These are phyloP conservation scores for Cantharis rufa DNA, from an alignment of 2,888 invertebrate genomes.

Conservation along the genomic window DNA sequence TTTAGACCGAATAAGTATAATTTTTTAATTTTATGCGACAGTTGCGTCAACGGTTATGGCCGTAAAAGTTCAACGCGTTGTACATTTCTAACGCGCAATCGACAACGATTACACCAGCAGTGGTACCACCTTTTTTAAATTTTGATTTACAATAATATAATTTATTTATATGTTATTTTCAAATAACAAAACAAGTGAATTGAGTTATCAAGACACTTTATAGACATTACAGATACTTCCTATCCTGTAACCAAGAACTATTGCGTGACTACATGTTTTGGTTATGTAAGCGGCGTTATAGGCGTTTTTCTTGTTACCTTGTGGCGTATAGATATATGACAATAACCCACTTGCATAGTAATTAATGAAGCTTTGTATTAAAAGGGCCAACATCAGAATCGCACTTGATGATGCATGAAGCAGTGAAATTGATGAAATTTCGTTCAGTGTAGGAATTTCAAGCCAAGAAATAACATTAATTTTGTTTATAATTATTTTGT, in stretches of 20 bases:
- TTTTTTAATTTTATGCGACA: background rate
- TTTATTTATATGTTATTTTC: too few relatives aligned
- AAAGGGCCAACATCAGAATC: too few relatives aligned
- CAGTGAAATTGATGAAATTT: too few relatives aligned
- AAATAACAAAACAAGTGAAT: too few relatives aligned
- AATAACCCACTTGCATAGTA: too few relatives aligned
- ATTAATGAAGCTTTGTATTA: too few relatives aligned
- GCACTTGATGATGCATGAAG: too few relatives aligned
- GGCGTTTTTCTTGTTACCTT: background rate
- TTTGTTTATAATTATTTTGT: too few relatives aligned
- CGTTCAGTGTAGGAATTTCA: too few relatives aligned
- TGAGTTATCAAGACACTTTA: background rate
- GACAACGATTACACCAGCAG: background rate
- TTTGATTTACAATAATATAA: too few relatives aligned
- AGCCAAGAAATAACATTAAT: too few relatives aligned
- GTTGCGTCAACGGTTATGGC: background rate
- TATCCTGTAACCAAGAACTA: background rate
- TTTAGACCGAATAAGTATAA: background rate
- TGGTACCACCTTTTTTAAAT: background rate
- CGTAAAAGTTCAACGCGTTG: background rate
- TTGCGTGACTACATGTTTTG: background rate
- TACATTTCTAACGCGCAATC: background rate
- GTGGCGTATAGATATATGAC: background rate
- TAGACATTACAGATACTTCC: background rate
- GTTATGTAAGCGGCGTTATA: background rate